A percentile compares a stretch with the other conserved stretches of the same genome.
phyloP scores from a whole-genome alignment of 2,113 vertebrate species.

The Channa maculata region DNA sequence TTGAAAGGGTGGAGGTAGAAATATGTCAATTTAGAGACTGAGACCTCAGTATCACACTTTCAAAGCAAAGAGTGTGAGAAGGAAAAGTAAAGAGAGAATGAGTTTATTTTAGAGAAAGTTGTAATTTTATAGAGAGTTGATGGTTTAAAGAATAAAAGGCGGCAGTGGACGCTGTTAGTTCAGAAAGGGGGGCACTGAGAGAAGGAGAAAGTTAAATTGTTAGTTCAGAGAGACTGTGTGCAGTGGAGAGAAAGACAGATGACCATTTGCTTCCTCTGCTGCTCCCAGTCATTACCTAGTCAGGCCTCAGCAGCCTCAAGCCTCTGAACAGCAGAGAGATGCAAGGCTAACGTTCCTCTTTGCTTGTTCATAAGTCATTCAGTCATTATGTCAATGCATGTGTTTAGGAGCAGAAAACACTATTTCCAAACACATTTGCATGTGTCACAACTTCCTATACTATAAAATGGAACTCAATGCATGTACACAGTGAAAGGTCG shows the following conservation, averaged over 20 bases:
- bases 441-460: conserved; percentile 23
- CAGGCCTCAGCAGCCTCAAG: conserved; percentile 47
- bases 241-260: conserved; percentile 32
- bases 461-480: too few relatives aligned
- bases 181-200: background rate
- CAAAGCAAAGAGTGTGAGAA: conserved; percentile 4
- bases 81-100: conserved; percentile 4
- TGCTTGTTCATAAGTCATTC: conserved; percentile 62
- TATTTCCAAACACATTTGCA: conserved; percentile 43
- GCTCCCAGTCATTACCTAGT: conserved; percentile 71
- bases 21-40: conserved; percentile 47
- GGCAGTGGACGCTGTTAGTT: conserved; percentile 17
- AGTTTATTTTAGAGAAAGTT: conserved; percentile 35
- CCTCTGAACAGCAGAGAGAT: conserved; percentile 46
- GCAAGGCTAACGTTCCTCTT: conserved; percentile 15
- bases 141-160: conserved; percentile 8
- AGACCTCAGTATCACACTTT: conserved; percentile 41
- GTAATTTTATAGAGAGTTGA: background rate
- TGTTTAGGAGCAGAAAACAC: conserved; percentile 41
- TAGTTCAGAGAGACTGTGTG: conserved; percentile 24
- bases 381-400: conserved; percentile 52
- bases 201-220: conserved; percentile 38
- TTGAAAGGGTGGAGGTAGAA: conserved; percentile 17
- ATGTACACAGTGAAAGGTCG: too few relatives aligned
- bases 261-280: conserved; percentile 52